Evolutionary conservation across 2,113 vertebrate genomes (phyloP), one percentile per base, ranked within the genome.

Genomic region (Eretmochelys imbricata): DNA sequence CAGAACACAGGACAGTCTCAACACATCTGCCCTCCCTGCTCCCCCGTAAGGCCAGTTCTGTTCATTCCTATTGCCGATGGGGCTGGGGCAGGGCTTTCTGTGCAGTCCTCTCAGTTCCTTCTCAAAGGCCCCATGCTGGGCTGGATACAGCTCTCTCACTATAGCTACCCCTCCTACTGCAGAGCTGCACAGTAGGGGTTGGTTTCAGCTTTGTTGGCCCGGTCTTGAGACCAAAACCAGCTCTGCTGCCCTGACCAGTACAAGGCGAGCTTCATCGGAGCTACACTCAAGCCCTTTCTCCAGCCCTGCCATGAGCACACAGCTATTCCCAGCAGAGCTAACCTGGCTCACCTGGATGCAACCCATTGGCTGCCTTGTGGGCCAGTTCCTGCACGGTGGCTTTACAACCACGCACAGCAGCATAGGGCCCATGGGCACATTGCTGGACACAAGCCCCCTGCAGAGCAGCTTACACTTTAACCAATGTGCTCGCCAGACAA

Each of bases 1-100:
- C 20, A 17, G 42, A 69, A 69, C 0, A 0, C 0, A 20, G 7
- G 48, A 0, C 3, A 1, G 35, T n/a, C 65, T 35, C 35, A 69
- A 69, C 31, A 16, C 62, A 69, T 10, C 76, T n/a, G 42, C 87
- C 83, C 13, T 29, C 69, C 24, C 78, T 9, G 57, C 0, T 20
- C 84, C 62, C 89, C 35, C 4, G 10, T 10, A 12, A 16, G 80
- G 12, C 50, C 20, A 82, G 80, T 13, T 27, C 22, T 11, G 38
- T 27, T 17, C 38, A 35, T 13, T 38, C 31, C 31, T 31, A 35
- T 62, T 29, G 5, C 35, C 5, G 7, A 4, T 8, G 35, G 35
- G 65, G 35, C n/a, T 4, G 2, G 65, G 65, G 29, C 62, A 17
- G 31, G 62, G 62, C 62, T n/a, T 65, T 65, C 27, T 59, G 27